Evolutionary conservation across 2,888 invertebrate species (phyloP), one percentile per base, ranked within the genome.

Genomic region (Eristalis intricaria): DNA sequence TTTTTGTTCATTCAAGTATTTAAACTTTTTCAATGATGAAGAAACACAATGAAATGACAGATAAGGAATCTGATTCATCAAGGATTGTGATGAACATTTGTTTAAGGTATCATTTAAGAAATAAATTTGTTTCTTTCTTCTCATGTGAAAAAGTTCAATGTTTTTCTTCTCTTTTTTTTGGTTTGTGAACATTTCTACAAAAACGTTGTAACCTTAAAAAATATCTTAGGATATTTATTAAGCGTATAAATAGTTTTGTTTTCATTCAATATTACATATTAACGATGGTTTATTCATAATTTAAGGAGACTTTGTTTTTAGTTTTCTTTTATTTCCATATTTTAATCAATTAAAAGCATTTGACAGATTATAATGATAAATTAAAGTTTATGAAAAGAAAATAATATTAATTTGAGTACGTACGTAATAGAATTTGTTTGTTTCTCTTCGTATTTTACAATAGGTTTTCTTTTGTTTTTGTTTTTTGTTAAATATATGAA

Each of bases 171-270:
- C 0, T 32, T 32, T 32, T 32, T 32, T 32, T 32, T 5, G 4
- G 71, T 64, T 60, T 29, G 58, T 5, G 26, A 56, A 15, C 65
- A 58, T 56, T 65, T 70, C 69, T 70, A 70, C 40, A 64, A 26
- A 60, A 70, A 76, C 70, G 43, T 75, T 83, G 50, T 50, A 58
- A 75, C 15, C 66, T 75, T 71, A 71, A 68, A 71, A 87, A 84
- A 87, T 76, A 84, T 80, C 87, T 68, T 73, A 64, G 35, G 83
- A 87, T 83, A 84, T 79, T 80, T 76, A 76, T 68, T 83, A 83
- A 87, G 83, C 87, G 82, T 83, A 87, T 68, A 74, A 86, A 78
- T 78, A 77, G 66, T 74, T 69, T 50, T 61, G 11, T 66, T 75
- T 75, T 69, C 26, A 71, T 70, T 76, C 60, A 74, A 40, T 63